Evolutionary conservation across 2,113 vertebrate genomes (phyloP), one percentile per base, ranked within the genome.

Genomic region (Xenus cinereus): DNA sequence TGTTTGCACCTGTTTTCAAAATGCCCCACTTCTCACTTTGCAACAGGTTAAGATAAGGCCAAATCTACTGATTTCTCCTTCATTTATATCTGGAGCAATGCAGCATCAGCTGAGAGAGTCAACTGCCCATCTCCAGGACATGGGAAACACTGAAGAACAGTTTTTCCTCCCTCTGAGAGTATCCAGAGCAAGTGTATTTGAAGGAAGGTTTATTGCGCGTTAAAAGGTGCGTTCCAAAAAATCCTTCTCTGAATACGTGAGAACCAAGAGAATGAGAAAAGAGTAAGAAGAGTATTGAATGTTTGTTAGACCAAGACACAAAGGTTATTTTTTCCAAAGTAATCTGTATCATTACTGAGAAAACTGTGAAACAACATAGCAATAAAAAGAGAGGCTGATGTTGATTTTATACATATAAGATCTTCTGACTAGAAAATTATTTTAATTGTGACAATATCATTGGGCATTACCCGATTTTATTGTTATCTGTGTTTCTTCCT

Each of bases 141-240:
- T 0, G 1, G 16, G 54, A 62, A 46, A 37, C 43, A 39, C 0
- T 1, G 59, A 51, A 84, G 45, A 73, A 41, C 5, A 15, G 48
- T 27, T 77, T 62, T 23, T 51, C 32, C 41, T 43, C n/a, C 35
- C 46, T 27, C n/a, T 23, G 37, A 73, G 33, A 43, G 48, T 30
- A 89, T 17, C 20, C 69, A 59, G 33, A 71, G 48, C 26, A 62
- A 39, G 28, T 1, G 2, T 51, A 53, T 43, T 63, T 85, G 48
- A 81, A 73, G 30, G 14, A 53, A 82, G 15, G 20, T 53, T 85
- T 82, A 77, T 6, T 59, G 13, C 21, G 30, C 24, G 14, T 37
- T 73, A 73, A 80, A 35, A 81, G 20, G 14, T 53, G 35, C 20
- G 23, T 67, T 43, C 19, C 17, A 62, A 71, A 90, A 67, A 67